A percentile compares a stretch with the other conserved stretches of the same genome.
These are phyloP conservation scores for Sinhomidia bicolor DNA, from an alignment of 2,888 invertebrate species.

Conservation along the genomic window DNA sequence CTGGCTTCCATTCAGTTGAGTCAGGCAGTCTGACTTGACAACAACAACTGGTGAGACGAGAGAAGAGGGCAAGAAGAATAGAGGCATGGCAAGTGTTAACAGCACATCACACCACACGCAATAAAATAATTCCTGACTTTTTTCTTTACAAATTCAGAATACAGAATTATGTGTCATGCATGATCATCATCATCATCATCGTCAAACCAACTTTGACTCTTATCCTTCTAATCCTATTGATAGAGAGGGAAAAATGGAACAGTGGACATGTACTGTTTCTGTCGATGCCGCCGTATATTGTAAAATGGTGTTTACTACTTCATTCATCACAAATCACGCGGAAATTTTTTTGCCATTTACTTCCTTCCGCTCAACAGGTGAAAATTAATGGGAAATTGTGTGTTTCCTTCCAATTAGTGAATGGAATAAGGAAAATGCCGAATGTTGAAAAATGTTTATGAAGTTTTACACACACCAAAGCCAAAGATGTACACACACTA, in stretches of 20 bases:
- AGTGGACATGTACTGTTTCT: too few species aligned
- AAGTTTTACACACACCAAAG: too few species aligned
- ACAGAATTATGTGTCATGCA: slow-evolving; percentile 25
- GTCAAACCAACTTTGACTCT: neutral
- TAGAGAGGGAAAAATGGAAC: neutral
- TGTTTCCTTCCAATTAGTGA: too few species aligned
- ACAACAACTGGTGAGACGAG: slow-evolving; percentile 46
- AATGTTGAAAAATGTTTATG: too few species aligned
- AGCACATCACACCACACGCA: slow-evolving; percentile 6
- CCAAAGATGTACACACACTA: too few species aligned
- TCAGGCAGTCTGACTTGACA: slow-evolving; percentile 68
- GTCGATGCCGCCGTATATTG: neutral
- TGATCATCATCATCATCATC: slow-evolving; percentile 31
- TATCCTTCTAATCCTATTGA: neutral
- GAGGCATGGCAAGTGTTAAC: neutral
- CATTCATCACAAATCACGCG: slow-evolving; percentile 39
- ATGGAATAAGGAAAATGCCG: too few species aligned
- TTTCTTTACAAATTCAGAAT: neutral
- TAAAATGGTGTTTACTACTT: neutral
- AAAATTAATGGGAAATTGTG: too few species aligned
- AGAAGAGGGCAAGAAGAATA: slow-evolving; percentile 5
- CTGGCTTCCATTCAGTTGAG: slow-evolving; percentile 63
- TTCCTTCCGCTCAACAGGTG: slow-evolving; percentile 45
- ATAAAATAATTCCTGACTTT: slow-evolving; percentile 46
- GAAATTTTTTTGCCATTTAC: neutral